Percentiles rank a stretch among this genome's conserved stretches.
Conservation (phyloP, 2,888 invertebrate genomes). For the Sesia bembeciformis region DNA sequence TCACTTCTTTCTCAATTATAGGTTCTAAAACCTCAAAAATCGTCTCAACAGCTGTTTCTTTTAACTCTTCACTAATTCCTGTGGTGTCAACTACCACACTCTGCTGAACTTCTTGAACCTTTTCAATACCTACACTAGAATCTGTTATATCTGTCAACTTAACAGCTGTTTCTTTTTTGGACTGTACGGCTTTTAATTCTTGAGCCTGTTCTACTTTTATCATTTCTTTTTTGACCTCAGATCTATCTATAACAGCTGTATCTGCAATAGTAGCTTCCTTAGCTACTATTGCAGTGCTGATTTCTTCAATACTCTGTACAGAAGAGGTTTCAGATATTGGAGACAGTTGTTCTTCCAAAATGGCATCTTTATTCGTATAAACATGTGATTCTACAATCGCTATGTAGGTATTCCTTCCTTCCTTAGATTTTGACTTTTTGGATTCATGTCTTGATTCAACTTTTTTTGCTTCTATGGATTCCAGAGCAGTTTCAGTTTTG, state of each 20-base stretch:
- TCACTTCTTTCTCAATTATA: slow-evolving; percentile 5
- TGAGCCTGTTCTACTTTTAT: not conserved
- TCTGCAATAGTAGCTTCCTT: slow-evolving; percentile 8
- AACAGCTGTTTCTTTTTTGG: not conserved
- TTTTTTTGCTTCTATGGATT: not conserved
- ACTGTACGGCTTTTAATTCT: not conserved
- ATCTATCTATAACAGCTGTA: not conserved
- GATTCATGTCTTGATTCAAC: slow-evolving; percentile 14
- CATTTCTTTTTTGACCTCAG: not conserved
- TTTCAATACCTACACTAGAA: slow-evolving; percentile 3
- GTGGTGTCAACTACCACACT: slow-evolving; percentile 6
- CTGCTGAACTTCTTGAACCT: slow-evolving; percentile 7
- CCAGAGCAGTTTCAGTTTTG: slow-evolving; percentile 2
- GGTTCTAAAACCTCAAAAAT: slow-evolving; percentile 12
- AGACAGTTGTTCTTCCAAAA: slow-evolving; percentile 34
- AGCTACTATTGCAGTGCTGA: slow-evolving; percentile 18
- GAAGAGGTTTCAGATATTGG: slow-evolving; percentile 37
- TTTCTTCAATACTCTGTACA: slow-evolving; percentile 27
- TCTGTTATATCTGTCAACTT: not conserved
- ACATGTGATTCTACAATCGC: slow-evolving; percentile 63
- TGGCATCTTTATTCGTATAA: slow-evolving; percentile 54
- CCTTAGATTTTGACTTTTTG: slow-evolving; percentile 16
- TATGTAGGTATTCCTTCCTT: slow-evolving; percentile 43
- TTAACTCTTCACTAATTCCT: not conserved
- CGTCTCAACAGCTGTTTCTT: slow-evolving; percentile 8